Base-by-base conservation (phyloP, 2,113 vertebrate species). In the Arenaria interpres region DNA sequence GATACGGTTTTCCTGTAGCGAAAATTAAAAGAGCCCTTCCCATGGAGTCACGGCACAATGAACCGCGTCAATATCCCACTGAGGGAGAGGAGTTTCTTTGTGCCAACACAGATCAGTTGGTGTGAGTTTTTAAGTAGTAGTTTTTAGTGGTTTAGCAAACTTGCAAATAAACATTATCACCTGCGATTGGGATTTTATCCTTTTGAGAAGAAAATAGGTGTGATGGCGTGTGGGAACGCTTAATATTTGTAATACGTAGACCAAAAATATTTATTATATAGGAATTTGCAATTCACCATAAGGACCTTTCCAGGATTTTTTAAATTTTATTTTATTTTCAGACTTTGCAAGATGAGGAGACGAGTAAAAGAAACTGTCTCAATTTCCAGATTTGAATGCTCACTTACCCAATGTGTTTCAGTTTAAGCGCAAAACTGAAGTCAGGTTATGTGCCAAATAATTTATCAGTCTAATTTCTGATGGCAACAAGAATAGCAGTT, bases 401-500 rank as follows among this genome's bases (percentile, higher is more conserved):
- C 86, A 22, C 59, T 83, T 82, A 32, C 60, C 75, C 81, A 77
- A 63, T 50, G 24, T 37, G 14, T 96, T 93, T 73, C 54, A 17
- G 60, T 73, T 93, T 68, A 81, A 86, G 41, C 78, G 86, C 73
- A 87, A 78, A 87, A 64, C 56, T 89, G 59, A 88, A 91, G 63
- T 63, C 73, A 69, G 41, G 14, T 3, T 78, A 45, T 32, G 32
- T 94, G 92, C 90, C 89, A 94, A 87, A 85, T 90, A 95, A 69
- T 97, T 91, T 91, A 95, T 96, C 87, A 78, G 54, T 62, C 75
- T 95, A 83, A 96, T 96, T 93, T 95, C 93, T 95, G 53, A 85
- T 91, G 83, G 95, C 92, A 96, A 72, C 48, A 79, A 75, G 95
- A 95, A 64, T 35, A 91, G 80, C 45, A 76, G 74, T 93, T 94